These are phyloP conservation scores for Gadopsis bispinosus DNA, from an alignment of 2,797 vertebrate genomes.

Conservation along the genomic window DNA sequence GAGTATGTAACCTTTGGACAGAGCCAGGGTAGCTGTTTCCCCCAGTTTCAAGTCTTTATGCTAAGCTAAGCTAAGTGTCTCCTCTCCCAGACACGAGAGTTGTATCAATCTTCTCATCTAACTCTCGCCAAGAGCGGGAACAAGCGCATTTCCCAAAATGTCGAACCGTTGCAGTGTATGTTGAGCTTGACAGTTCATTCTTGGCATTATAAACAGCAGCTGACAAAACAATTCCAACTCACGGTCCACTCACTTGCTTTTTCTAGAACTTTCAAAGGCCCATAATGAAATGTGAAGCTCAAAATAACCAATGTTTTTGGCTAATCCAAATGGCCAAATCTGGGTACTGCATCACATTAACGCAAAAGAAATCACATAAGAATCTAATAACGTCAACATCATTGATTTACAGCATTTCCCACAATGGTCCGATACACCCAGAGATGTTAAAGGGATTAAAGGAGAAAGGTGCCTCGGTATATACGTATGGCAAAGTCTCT, in stretches of 20 bases:
- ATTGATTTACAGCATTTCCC: slow-evolving; percentile 1
- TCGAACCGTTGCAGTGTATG: too few species aligned
- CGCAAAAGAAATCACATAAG: not conserved
- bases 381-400: not conserved
- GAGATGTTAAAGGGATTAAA: not conserved
- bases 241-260: not conserved
- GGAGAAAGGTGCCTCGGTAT: not conserved
- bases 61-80: not conserved
- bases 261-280: not conserved
- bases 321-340: not conserved
- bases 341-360: not conserved
- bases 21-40: not conserved
- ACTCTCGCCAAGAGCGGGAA: too few species aligned
- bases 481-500: slow-evolving; percentile 8
- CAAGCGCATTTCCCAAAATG: not conserved
- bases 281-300: not conserved
- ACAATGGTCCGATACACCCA: not conserved
- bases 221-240: not conserved
- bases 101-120: not conserved
- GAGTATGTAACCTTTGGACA: not conserved
- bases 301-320: not conserved
- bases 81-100: not conserved
- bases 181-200: not conserved
- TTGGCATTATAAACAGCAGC: not conserved
- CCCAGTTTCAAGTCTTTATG: not conserved